Conservation (phyloP, 1,140 invertebrate genomes). For the Anoplolepis gracilipes region DNA sequence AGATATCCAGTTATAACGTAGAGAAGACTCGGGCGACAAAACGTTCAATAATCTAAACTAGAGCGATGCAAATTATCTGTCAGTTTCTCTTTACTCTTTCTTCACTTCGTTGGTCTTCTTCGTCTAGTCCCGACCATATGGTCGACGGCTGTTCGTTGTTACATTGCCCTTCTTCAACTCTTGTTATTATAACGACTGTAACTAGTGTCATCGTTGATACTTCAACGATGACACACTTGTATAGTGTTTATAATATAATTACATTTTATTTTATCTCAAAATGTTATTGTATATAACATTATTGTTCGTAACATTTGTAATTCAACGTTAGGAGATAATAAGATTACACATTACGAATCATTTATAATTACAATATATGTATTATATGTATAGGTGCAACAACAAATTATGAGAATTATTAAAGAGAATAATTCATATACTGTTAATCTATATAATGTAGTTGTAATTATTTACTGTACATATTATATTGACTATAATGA, state of each 20-base stretch:
- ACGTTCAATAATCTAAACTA: constrained; percentile 56
- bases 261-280: not conserved
- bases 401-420: too few relatives aligned
- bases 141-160: not conserved
- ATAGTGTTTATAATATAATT: not conserved
- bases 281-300: not conserved
- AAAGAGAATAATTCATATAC: too few relatives aligned
- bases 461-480: too few relatives aligned
- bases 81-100: not conserved
- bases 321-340: not conserved
- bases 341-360: too few relatives aligned
- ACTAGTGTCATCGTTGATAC: not conserved
- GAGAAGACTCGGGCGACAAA: constrained; percentile 25
- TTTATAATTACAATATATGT: too few relatives aligned
- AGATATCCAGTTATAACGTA: constrained; percentile 51
- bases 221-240: not conserved
- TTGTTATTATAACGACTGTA: constrained; percentile 2
- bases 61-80: constrained; percentile 58
- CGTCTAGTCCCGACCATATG: not conserved
- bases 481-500: too few relatives aligned
- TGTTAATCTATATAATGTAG: too few relatives aligned
- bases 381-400: too few relatives aligned
- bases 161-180: not conserved
- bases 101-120: not conserved
- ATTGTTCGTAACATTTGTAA: not conserved